phyloP scores from a whole-genome alignment of 1,140 invertebrate genomes.

The Acyrthosiphon pisum region DNA sequence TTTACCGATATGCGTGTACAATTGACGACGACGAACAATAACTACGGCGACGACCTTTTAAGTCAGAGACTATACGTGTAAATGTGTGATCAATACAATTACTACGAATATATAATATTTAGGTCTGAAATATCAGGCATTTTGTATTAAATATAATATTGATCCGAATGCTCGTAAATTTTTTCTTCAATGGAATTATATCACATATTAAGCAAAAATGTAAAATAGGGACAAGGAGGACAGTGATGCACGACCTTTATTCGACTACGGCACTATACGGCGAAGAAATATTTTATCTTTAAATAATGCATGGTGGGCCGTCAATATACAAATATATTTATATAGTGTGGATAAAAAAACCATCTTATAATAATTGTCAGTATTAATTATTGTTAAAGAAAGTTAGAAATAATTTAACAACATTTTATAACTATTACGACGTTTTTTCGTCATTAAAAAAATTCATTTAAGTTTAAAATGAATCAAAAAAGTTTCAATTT shows the following conservation, averaged over 20 bases:
- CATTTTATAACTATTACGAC: not conserved
- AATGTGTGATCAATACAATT: slow-evolving; percentile 5
- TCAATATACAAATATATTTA: not conserved
- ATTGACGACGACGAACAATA: not conserved
- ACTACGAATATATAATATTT: not conserved
- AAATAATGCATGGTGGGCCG: not conserved
- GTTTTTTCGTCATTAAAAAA: not conserved
- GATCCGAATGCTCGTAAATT: not conserved
- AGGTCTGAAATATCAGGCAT: not conserved
- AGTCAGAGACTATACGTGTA: not conserved
- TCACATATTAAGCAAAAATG: not conserved
- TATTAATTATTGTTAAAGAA: not conserved
- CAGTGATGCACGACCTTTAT: not conserved
- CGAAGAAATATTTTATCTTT: not conserved
- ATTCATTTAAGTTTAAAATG: not conserved
- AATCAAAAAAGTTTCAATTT: not conserved
- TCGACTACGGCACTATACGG: not conserved
- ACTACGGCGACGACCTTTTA: not conserved
- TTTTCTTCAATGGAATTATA: not conserved
- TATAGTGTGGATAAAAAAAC: not conserved
- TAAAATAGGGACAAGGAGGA: not conserved
- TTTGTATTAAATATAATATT: not conserved
- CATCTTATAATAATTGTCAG: not conserved
- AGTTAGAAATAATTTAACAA: too few relatives aligned
- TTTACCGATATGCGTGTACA: not conserved